Evolutionary conservation across 2,113 vertebrate genomes (phyloP).

Genomic region (Amblyornis subalaris): DNA sequence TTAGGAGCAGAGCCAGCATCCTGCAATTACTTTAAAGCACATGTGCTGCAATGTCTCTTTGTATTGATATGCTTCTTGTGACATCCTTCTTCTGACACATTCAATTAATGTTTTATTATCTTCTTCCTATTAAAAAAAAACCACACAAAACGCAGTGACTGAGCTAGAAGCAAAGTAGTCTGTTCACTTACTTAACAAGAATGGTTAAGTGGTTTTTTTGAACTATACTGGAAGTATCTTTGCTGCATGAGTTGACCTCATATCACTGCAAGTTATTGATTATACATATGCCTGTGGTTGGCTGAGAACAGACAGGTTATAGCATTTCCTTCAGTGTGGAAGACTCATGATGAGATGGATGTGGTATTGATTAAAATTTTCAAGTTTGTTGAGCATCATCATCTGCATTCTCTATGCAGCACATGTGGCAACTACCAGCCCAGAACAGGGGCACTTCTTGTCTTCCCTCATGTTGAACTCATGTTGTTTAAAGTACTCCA

Average conservation of each 20-base stretch:
- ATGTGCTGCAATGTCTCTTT: constrained; percentile 43
- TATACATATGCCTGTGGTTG: neutral
- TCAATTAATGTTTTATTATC: constrained; percentile 70
- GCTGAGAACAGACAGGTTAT: neutral
- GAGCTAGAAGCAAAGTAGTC: constrained; percentile 5
- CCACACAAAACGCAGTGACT: neutral
- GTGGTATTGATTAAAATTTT: constrained; percentile 12
- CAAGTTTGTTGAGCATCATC: neutral
- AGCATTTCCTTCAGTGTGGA: neutral
- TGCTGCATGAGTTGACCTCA: neutral
- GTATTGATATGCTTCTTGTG: constrained; percentile 51
- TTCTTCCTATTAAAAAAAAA: constrained; percentile 2
- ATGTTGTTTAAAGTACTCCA: neutral
- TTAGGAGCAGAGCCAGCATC: constrained; percentile 65
- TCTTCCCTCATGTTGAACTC: neutral
- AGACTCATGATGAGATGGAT: neutral
- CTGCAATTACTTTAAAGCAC: constrained; percentile 65
- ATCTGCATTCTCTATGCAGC: neutral
- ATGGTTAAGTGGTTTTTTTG: constrained; percentile 17
- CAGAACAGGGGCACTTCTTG: accelerated
- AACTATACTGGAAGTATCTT: neutral
- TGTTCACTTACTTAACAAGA: constrained; percentile 22
- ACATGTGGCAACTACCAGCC: neutral
- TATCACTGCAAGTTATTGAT: constrained; percentile 30
- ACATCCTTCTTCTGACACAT: constrained; percentile 60